A percentile compares a stretch with the other conserved stretches of the same genome.
Evolutionary conservation across 2,113 vertebrate genomes (phyloP).

Genomic region (Astur gentilis): DNA sequence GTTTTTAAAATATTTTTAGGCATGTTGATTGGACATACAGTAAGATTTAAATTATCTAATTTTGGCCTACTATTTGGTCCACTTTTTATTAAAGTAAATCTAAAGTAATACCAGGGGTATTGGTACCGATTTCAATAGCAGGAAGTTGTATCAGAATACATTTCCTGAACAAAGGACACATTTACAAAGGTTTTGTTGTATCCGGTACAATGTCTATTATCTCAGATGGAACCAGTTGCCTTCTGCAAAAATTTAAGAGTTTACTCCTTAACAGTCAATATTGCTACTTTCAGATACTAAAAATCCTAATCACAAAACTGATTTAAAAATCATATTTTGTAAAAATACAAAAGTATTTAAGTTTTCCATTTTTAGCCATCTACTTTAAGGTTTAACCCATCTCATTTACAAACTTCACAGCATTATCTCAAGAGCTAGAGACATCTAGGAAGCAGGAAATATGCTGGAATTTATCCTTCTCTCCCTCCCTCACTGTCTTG

Average conservation of each 20-base stretch:
- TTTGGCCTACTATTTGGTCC: not conserved
- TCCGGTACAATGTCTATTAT: not conserved
- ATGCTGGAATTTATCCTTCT: not conserved
- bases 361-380: not conserved
- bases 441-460: not conserved
- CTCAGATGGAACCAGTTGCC: not conserved
- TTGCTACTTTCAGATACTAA: not conserved
- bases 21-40: not conserved
- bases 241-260: not conserved
- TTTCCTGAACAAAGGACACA: not conserved
- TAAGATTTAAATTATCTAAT: not conserved
- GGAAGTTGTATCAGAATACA: not conserved
- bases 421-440: not conserved
- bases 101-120: not conserved
- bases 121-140: not conserved
- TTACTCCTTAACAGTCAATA: not conserved
- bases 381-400: not conserved
- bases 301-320: not conserved
- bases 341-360: not conserved
- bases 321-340: not conserved
- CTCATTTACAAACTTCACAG: not conserved
- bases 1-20: not conserved
- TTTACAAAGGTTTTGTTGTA: not conserved
- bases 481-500: not conserved
- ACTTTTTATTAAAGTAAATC: not conserved